Percentiles rank a stretch among this genome's conserved stretches.
Conservation (phyloP, 2,797 vertebrate species). For the Holocentrus rufus region DNA sequence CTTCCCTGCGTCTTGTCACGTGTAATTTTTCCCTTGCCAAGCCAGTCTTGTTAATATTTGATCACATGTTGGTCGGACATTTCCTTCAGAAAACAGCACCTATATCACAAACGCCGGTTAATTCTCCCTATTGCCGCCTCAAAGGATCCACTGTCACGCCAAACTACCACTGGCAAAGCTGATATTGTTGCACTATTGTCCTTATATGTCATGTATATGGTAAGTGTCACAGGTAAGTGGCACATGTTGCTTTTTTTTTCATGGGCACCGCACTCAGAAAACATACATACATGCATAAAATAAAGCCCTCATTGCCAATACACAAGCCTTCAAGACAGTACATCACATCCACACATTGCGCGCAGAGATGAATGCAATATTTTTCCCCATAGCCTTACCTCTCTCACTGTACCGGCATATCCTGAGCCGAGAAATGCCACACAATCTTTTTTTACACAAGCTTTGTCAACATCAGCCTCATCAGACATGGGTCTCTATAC, state of each 20-base stretch:
- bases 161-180: slow-evolving; percentile 68
- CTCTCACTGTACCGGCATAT: slow-evolving; percentile 76
- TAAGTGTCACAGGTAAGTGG: slow-evolving; percentile 75
- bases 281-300: slow-evolving; percentile 75
- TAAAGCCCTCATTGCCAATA: slow-evolving; percentile 70
- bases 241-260: slow-evolving; percentile 82
- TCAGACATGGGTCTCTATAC: slow-evolving; percentile 75
- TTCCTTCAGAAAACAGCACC: slow-evolving; percentile 80
- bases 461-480: slow-evolving; percentile 76
- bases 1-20: slow-evolving; percentile 90
- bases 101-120: slow-evolving; percentile 74
- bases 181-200: slow-evolving; percentile 57
- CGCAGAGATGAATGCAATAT: slow-evolving; percentile 74
- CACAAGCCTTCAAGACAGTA: slow-evolving; percentile 71
- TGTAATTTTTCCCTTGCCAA: slow-evolving; percentile 86
- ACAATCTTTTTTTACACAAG: slow-evolving; percentile 77
- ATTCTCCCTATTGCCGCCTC: slow-evolving; percentile 56
- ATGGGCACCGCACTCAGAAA: slow-evolving; percentile 63
- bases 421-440: slow-evolving; percentile 72
- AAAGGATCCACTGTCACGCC: slow-evolving; percentile 54
- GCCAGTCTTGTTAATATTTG: slow-evolving; percentile 90
- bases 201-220: slow-evolving; percentile 69
- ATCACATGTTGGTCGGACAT: slow-evolving; percentile 90
- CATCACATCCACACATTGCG: slow-evolving; percentile 74
- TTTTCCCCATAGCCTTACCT: slow-evolving; percentile 68